Conservation (phyloP, 2,113 vertebrate genomes). For the Prionailurus bengalensis region DNA sequence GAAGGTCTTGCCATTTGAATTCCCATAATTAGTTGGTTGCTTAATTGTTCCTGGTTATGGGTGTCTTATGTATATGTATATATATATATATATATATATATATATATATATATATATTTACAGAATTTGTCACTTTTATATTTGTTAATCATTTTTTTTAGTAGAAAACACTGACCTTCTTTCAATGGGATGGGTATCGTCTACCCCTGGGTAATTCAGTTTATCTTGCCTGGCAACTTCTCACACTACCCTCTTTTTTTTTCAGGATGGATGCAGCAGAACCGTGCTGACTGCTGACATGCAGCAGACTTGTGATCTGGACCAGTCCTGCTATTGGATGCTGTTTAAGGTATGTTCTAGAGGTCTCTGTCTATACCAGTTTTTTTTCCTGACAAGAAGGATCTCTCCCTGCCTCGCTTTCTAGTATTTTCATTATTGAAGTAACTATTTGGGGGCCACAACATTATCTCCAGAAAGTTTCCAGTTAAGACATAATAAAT, state of each 20-base stretch:
- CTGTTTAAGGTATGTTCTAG: not conserved
- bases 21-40: slow-evolving; percentile 42
- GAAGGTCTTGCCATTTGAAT: slow-evolving; percentile 62
- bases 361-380: not conserved
- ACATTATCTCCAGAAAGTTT: slow-evolving; percentile 37
- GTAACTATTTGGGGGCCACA: not conserved
- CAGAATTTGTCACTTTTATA: slow-evolving; percentile 41
- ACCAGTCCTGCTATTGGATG: not conserved
- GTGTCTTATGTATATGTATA: not conserved
- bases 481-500: slow-evolving; percentile 20
- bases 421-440: slow-evolving; percentile 7
- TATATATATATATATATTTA: not conserved
- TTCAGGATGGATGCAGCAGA: not conserved
- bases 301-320: not conserved
- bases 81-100: no score
- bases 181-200: not conserved
- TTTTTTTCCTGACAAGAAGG: not conserved
- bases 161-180: not conserved
- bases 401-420: not conserved
- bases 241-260: slow-evolving; percentile 4
- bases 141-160: slow-evolving; percentile 55
- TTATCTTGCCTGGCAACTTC: slow-evolving; percentile 1
- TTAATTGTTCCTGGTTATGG: slow-evolving; percentile 52
- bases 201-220: slow-evolving; percentile 31
- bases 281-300: not conserved